Conservation (phyloP, 2,888 invertebrate species). For the Tupiocoris notatus region DNA sequence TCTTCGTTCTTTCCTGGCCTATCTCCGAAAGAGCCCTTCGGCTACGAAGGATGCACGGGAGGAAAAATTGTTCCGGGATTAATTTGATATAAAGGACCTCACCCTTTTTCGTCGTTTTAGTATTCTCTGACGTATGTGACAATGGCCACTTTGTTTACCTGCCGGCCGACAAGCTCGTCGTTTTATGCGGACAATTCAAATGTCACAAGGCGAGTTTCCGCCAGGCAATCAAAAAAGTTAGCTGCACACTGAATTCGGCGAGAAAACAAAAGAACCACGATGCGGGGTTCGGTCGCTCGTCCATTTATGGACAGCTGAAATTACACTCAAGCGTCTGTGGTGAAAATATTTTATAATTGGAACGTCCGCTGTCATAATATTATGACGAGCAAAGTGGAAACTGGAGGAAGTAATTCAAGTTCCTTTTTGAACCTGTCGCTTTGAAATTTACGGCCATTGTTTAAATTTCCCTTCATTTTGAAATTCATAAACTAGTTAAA, state of each 20-base stretch:
- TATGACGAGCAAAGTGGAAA: too few species aligned
- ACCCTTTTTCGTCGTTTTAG: neutral
- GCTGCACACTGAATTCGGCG: neutral
- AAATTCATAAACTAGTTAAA: too few species aligned
- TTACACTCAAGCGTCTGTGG: too few species aligned
- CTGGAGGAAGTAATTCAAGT: too few species aligned
- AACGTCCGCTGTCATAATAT: too few species aligned
- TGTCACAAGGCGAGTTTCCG: neutral
- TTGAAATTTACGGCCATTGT: too few species aligned
- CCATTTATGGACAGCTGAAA: too few species aligned
- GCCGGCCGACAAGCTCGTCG: neutral
- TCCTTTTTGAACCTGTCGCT: too few species aligned
- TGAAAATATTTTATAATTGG: too few species aligned
- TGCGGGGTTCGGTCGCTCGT: too few species aligned
- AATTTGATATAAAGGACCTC: neutral
- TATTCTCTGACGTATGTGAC: neutral
- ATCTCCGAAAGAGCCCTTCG: neutral
- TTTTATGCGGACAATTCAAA: neutral
- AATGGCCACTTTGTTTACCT: neutral
- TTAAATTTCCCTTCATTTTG: too few species aligned
- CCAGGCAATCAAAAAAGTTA: neutral
- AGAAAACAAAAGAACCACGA: neutral
- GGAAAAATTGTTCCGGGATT: conserved; percentile 4
- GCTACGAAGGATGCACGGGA: neutral
- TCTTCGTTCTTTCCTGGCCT: neutral